These are phyloP conservation scores for Forbesichthys agassizii DNA, from an alignment of 2,113 vertebrate species.

Conservation along the genomic window DNA sequence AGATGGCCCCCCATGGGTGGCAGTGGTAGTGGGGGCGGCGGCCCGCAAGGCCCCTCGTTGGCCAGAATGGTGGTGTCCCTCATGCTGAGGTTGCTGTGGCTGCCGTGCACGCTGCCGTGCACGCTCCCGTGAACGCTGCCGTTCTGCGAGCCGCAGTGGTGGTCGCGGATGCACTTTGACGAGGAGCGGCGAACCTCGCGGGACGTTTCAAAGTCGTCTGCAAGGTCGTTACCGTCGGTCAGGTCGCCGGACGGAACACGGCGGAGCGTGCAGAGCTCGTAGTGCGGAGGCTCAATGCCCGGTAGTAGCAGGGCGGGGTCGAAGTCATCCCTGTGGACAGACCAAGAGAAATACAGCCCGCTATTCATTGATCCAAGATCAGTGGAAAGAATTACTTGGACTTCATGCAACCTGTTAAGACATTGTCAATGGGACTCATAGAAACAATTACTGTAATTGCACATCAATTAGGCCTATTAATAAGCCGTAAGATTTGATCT, in stretches of 20 bases:
- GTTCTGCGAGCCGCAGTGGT: conserved; percentile 95
- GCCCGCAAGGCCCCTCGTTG: conserved; percentile 74
- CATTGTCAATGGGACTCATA: no score
- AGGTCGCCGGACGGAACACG: conserved; percentile 83
- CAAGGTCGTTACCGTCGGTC: conserved; percentile 81
- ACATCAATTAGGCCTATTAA: no score
- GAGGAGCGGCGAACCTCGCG: conserved; percentile 89
- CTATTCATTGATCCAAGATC: no score
- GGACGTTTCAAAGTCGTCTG: conserved; percentile 91
- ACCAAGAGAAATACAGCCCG: background rate
- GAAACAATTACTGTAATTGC: no score
- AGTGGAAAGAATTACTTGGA: background rate
- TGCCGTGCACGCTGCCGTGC: conserved; percentile 87
- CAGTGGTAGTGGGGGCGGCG: background rate
- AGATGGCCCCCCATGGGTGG: conserved; percentile 40
- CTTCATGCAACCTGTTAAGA: no score
- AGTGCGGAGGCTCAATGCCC: conserved; percentile 94
- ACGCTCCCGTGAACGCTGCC: conserved; percentile 83
- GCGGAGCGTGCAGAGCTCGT: conserved; percentile 93
- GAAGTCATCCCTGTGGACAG: conserved; percentile 83
- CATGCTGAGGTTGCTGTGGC: conserved; percentile 93
- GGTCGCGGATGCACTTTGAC: conserved; percentile 94
- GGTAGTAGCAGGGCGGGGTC: conserved; percentile 93
- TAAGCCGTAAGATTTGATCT: no score
- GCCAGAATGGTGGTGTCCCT: conserved; percentile 83